Evolutionary conservation across 2,797 vertebrate genomes (phyloP).

Genomic region (Lepilemur septentrionalis): DNA sequence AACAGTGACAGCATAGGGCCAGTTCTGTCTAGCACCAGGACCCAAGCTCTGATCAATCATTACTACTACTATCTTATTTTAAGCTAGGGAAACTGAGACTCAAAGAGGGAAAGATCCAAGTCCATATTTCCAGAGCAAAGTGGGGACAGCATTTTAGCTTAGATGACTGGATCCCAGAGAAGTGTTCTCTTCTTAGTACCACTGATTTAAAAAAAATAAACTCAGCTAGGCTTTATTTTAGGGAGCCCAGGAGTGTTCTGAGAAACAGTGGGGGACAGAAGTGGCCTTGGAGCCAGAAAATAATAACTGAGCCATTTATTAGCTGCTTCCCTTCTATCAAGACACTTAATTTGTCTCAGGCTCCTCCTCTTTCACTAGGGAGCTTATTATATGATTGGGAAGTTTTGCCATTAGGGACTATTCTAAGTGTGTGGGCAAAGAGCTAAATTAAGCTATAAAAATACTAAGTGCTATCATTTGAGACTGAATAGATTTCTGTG

Average conservation of each 20-base stretch:
- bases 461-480: slow-evolving; percentile 37
- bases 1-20: not conserved
- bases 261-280: not conserved
- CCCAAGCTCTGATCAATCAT: not conserved
- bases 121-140: not conserved
- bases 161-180: not conserved
- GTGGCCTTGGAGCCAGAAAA: not conserved
- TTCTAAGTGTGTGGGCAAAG: slow-evolving; percentile 2
- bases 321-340: not conserved
- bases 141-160: not conserved
- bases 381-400: not conserved
- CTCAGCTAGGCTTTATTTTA: not conserved
- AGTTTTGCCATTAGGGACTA: not conserved
- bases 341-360: not conserved
- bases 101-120: not conserved
- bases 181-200: not conserved
- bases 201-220: not conserved
- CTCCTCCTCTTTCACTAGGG: not conserved
- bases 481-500: not conserved
- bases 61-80: not conserved
- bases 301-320: not conserved
- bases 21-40: not conserved
- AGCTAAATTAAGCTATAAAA: slow-evolving; percentile 43
- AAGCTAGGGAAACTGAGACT: not conserved
- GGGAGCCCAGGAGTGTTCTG: not conserved